Base-by-base conservation (phyloP, 2,113 vertebrate genomes). In the Cheirogaleus medius region DNA sequence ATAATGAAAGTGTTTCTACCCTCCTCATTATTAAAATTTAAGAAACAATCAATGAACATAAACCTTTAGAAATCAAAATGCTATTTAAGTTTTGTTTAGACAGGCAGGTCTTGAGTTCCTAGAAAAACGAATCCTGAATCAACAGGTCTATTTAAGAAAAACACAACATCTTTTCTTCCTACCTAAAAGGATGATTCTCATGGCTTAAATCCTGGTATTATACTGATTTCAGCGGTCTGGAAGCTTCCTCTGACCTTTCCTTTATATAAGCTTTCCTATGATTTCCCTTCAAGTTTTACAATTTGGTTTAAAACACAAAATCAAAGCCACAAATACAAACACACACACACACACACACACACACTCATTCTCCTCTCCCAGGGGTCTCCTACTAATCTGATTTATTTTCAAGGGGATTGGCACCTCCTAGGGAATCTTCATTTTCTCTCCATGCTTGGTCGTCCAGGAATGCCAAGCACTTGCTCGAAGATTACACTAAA, bases 1-100 rank as follows among this genome's bases (percentile, higher is more conserved):
- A 49, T 80, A 88, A 56, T 49, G 9, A 93, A 90, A 60, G 56
- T 83, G 15, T 66, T 87, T 92, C 77, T 63, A 95, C 20, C 20
- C 12, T 39, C 39, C 54, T 90, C 18, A 21, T 49, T 64, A 68
- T 29, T 52, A 14, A 94, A 90, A 82, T 21, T 87, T 87, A 23
- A 73, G 37, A 80, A 78, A 83, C 5, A 94, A 71, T 82, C 37
- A 47, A 7, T 49, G 52, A 76, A 76, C 32, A 78, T 34, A 74
- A 92, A 69, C 44, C 49, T 96, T 84, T 95, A 71, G 54, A 86
- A 87, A 97, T 74, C 15, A 96, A 94, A 94, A 93, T 93, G 76
- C 23, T 77, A 64, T 60, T 90, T 54, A 69, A 39, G 32, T 80
- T 96, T 93, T 77, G 32, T 80, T 77, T 96, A 80, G 32, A 21